Percentiles rank a stretch among this genome's conserved stretches.
Evolutionary conservation across 2,888 invertebrate genomes (phyloP).

Genomic region (Coecobrya sp.): DNA sequence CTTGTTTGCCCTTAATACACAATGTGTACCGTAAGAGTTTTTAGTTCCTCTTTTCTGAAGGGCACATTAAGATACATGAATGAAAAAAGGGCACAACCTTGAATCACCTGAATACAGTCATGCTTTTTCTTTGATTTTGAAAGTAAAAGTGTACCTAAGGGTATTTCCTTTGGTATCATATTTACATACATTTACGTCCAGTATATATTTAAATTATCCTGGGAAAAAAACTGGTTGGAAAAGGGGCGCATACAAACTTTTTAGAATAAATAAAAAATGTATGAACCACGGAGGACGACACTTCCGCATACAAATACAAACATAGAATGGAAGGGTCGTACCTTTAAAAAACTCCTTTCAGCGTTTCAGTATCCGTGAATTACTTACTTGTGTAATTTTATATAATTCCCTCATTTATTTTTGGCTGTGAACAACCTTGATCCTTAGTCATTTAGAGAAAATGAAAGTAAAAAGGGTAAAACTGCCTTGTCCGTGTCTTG

Average conservation of each 20-base stretch:
- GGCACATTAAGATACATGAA: conserved; percentile 55
- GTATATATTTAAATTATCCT: conserved; percentile 60
- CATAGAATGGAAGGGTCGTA: neutral
- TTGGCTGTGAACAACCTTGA: conserved; percentile 18
- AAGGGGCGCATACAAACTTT: neutral
- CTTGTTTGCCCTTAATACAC: neutral
- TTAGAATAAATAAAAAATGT: neutral
- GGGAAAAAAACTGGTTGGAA: conserved; percentile 79
- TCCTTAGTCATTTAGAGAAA: neutral
- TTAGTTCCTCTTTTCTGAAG: conserved; percentile 1
- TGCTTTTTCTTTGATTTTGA: conserved; percentile 7
- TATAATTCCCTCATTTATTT: conserved; percentile 35
- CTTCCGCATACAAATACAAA: conserved; percentile 80
- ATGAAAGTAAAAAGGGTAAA: conserved; percentile 22
- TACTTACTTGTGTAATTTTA: conserved; percentile 8
- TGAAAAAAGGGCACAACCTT: conserved; percentile 55
- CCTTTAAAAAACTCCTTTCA: neutral
- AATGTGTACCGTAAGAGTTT: neutral
- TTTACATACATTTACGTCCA: conserved; percentile 4
- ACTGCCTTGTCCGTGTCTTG: neutral
- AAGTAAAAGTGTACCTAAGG: conserved; percentile 71
- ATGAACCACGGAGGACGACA: conserved; percentile 17
- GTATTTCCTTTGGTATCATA: conserved; percentile 2
- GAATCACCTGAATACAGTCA: conserved; percentile 66
- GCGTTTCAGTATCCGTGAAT: neutral